Evolutionary conservation across 2,113 vertebrate species (phyloP).

Genomic region (Xenus cinereus): DNA sequence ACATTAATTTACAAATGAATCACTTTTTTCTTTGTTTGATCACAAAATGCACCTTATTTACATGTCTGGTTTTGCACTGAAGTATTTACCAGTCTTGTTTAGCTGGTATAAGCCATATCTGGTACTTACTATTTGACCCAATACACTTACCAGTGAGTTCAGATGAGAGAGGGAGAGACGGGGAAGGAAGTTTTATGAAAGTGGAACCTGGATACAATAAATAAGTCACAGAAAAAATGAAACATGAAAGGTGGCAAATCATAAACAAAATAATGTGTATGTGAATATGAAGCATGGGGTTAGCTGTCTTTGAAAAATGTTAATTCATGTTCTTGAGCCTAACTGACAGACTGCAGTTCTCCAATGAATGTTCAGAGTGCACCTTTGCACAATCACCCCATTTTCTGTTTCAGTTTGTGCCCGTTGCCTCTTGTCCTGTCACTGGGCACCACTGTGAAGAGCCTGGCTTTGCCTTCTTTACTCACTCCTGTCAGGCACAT

Average conservation of each 20-base stretch:
- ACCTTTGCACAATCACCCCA: not conserved
- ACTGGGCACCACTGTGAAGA: not conserved
- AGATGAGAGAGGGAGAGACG: not conserved
- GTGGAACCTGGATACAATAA: not conserved
- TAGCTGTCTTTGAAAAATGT: not conserved
- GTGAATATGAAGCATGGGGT: not conserved
- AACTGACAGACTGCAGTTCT: not conserved
- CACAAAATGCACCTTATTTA: slow-evolving; percentile 79
- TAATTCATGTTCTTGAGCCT: not conserved
- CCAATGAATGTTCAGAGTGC: not conserved
- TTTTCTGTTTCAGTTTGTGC: not conserved
- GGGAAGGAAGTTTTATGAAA: not conserved
- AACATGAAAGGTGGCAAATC: not conserved
- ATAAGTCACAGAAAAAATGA: not conserved
- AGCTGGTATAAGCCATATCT: slow-evolving; percentile 78
- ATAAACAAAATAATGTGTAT: not conserved
- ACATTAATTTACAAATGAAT: slow-evolving; percentile 88
- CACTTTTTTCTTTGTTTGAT: slow-evolving; percentile 68
- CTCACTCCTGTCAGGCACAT: not conserved
- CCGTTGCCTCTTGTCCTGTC: not conserved
- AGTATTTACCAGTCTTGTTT: slow-evolving; percentile 74
- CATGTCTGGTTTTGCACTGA: slow-evolving; percentile 77
- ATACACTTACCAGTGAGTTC: not conserved
- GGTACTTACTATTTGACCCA: slow-evolving; percentile 70
- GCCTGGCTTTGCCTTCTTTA: not conserved